Base-by-base conservation (phyloP, 2,797 vertebrate genomes). In the Gymnoscopelus braueri region DNA sequence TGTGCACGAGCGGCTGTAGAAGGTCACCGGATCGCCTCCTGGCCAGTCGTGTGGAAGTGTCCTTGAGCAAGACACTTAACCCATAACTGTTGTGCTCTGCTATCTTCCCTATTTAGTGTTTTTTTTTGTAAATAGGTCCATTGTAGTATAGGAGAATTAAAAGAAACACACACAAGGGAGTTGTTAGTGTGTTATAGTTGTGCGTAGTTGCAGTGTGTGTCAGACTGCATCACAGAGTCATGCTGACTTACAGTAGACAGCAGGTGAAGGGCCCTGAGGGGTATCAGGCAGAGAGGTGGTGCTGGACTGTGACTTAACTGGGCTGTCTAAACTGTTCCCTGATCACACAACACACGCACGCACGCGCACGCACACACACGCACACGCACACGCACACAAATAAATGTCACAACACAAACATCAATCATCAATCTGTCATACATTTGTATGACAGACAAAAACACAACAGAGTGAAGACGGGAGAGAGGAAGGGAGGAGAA, bases 271-370 rank as follows among this genome's bases (percentile, higher is more conserved):
- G 79, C 85, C 84, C 79, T 90, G 90, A 72, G 85, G 65, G 82
- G 77, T 84, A 74, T 93, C 93, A 53, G 90, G 77, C 69, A 86
- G 87, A 77, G 87, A 89, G 84, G 84, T 90, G 35, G 80, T 81
- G 78, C 84, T 92, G 87, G 92, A 89, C 73, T 92, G 92, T 60
- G 84, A 84, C 90, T 91, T 90, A 87, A 91, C 83, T 59, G 87
- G 87, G 79, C 89, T 89, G 84, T 94, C 91, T 91, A 93, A 82
- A 83, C 87, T 90, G 83, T 91, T 94, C 77, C 91, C 94, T 95
- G 72, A 81, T 78, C 15, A 77, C 69, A 72, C 75, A 71, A 77
- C 65, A 75, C 49, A 53, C 59, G 24, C 60, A 72, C 26, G 69
- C 52, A 56, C 67, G 59, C 35, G 60, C 4, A 53, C 15, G 71